phyloP scores from a whole-genome alignment of 2,797 vertebrate species.

The Kryptopterus vitreolus region DNA sequence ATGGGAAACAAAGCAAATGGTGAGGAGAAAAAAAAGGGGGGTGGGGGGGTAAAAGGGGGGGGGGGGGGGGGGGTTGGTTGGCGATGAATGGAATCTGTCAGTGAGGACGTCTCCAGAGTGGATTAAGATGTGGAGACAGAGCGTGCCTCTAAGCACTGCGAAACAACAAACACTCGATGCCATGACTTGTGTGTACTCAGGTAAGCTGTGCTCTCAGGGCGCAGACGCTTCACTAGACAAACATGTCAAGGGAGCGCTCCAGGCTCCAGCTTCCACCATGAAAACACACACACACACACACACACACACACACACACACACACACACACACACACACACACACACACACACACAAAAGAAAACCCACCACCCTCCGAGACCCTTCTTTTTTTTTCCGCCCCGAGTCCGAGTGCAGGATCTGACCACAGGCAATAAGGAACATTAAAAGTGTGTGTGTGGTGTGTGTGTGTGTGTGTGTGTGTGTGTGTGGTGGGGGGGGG shows the following conservation, averaged over 20 bases:
- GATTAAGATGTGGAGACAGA: slow-evolving; percentile 56
- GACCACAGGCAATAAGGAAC: not conserved
- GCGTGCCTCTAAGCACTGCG: slow-evolving; percentile 47
- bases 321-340: too few relatives aligned
- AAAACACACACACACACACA: not conserved
- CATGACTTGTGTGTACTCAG: slow-evolving; percentile 47
- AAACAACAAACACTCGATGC: slow-evolving; percentile 52
- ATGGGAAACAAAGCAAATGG: slow-evolving; percentile 50
- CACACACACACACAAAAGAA: too few relatives aligned
- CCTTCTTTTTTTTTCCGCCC: too few relatives aligned
- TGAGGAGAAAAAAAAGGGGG: slow-evolving; percentile 38
- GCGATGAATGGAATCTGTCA: slow-evolving; percentile 41
- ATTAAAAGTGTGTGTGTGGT: too few relatives aligned
- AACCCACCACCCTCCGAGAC: not conserved
- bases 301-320: too few relatives aligned
- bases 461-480: too few relatives aligned
- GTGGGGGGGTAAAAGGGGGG: slow-evolving; percentile 16
- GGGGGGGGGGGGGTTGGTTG: too few relatives aligned
- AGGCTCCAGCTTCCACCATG: not conserved
- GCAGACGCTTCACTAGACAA: slow-evolving; percentile 42
- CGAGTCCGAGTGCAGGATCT: slow-evolving; percentile 2
- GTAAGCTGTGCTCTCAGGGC: slow-evolving; percentile 42
- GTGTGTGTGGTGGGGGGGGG: too few relatives aligned
- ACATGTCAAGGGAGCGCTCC: slow-evolving; percentile 31
- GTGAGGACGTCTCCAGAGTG: slow-evolving; percentile 47